Percentiles rank a stretch among this genome's conserved stretches.
phyloP scores from a whole-genome alignment of 2,888 invertebrate species.

The Drosophila nr. perissopoda region DNA sequence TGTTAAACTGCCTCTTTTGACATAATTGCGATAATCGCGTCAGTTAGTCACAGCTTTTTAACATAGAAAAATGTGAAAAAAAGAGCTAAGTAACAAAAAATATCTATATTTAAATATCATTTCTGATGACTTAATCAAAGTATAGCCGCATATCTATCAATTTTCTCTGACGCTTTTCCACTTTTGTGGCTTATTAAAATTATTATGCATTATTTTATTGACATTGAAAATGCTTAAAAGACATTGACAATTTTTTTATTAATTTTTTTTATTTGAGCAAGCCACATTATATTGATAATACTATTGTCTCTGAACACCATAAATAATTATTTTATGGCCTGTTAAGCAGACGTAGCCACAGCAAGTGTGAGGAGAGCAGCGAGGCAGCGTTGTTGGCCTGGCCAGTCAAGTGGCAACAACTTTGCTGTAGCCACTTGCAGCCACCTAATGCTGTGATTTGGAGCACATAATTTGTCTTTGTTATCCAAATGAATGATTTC shows the following conservation, averaged over 20 bases:
- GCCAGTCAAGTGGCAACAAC: slow-evolving; percentile 62
- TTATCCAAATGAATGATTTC: slow-evolving; percentile 66
- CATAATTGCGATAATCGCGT: not conserved
- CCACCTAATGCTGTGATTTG: slow-evolving; percentile 50
- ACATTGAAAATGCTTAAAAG: slow-evolving; percentile 54
- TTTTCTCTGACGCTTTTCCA: not conserved
- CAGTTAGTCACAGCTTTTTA: not conserved
- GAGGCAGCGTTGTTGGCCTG: not conserved
- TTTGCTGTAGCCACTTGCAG: slow-evolving; percentile 36
- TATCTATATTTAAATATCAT: not conserved
- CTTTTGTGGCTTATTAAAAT: not conserved
- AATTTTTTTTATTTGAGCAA: slow-evolving; percentile 20
- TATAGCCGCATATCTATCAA: not conserved
- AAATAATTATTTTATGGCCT: slow-evolving; percentile 40
- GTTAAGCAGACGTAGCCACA: slow-evolving; percentile 16
- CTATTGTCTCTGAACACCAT: slow-evolving; percentile 32
- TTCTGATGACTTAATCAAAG: not conserved
- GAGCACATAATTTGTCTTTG: slow-evolving; percentile 68
- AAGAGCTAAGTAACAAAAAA: not conserved
- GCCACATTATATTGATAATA: slow-evolving; percentile 29
- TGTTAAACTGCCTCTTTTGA: not conserved
- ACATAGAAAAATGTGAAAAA: not conserved
- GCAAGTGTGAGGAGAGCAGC: slow-evolving; percentile 10
- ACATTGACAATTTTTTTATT: slow-evolving; percentile 2
- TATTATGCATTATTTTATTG: slow-evolving; percentile 48